A percentile compares a stretch with the other conserved stretches of the same genome.
phyloP scores from a whole-genome alignment of 2,113 vertebrate species.

The Hippocampus comes region DNA sequence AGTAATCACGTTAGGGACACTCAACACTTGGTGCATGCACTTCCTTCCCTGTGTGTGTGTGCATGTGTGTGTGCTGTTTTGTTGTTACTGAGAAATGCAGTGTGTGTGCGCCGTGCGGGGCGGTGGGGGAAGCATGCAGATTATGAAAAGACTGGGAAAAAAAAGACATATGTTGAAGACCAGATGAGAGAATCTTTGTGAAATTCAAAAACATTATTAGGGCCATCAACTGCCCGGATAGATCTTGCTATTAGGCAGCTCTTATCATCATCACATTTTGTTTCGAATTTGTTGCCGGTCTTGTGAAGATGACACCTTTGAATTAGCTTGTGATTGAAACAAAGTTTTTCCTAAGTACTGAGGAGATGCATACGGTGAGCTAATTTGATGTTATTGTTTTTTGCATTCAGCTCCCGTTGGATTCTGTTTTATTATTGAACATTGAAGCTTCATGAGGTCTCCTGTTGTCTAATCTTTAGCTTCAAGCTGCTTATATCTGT shows the following conservation, averaged over 20 bases:
- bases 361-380: background rate
- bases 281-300: background rate
- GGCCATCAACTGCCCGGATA: background rate
- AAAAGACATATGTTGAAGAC: background rate
- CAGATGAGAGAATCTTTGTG: background rate
- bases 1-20: background rate
- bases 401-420: constrained; percentile 8
- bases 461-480: constrained; percentile 8
- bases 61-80: constrained; percentile 5
- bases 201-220: constrained; percentile 2
- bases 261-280: background rate
- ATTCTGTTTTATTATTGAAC: constrained; percentile 21
- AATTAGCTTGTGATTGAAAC: background rate
- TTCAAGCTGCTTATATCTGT: constrained; percentile 11
- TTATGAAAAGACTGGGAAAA: constrained; percentile 1
- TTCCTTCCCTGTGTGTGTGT: constrained; percentile 2
- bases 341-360: background rate
- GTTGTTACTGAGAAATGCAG: no score
- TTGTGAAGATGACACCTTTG: constrained; percentile 2
- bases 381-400: constrained; percentile 14
- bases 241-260: background rate
- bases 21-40: background rate
- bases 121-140: background rate
- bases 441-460: constrained; percentile 15
- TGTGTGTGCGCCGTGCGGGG: constrained; percentile 1